These are phyloP conservation scores for Platygyra sinensis DNA, from an alignment of 64 coral and sea anemone species.

Conservation along the genomic window DNA sequence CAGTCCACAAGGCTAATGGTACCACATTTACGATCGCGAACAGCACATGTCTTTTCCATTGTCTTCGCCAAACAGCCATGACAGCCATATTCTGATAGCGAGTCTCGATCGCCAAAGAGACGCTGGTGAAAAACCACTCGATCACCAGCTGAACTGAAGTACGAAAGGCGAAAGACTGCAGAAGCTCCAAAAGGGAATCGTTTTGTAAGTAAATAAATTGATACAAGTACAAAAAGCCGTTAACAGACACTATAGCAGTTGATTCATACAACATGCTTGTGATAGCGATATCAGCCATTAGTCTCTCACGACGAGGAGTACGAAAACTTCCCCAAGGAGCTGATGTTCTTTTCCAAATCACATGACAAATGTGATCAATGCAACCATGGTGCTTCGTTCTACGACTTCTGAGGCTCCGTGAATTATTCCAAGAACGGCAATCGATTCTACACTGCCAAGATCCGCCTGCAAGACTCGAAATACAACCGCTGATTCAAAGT, in stretches of 20 bases:
- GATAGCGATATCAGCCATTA: too few relatives aligned
- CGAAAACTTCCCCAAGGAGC: too few relatives aligned
- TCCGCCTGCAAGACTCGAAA: slow-evolving; percentile 12
- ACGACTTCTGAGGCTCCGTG: not conserved
- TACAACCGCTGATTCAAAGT: not conserved
- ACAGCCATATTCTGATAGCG: not conserved
- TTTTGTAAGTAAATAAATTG: too few relatives aligned
- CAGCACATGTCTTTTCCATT: not conserved
- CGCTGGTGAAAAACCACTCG: not conserved
- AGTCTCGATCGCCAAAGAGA: not conserved
- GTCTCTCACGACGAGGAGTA: too few relatives aligned
- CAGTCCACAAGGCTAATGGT: not conserved
- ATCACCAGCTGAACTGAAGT: too few relatives aligned
- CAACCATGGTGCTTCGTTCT: slow-evolving; percentile 7
- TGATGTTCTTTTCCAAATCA: not conserved
- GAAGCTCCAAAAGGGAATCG: too few relatives aligned
- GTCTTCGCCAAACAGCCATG: not conserved
- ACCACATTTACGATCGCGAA: not conserved
- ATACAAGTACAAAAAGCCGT: too few relatives aligned
- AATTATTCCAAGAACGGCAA: slow-evolving; percentile 8
- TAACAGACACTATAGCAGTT: too few relatives aligned
- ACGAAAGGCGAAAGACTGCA: too few relatives aligned
- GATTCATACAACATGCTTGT: too few relatives aligned
- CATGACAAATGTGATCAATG: not conserved
- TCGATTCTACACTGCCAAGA: not conserved